Conservation (phyloP, 2,797 vertebrate genomes). For the Atherinosoma microstoma region DNA sequence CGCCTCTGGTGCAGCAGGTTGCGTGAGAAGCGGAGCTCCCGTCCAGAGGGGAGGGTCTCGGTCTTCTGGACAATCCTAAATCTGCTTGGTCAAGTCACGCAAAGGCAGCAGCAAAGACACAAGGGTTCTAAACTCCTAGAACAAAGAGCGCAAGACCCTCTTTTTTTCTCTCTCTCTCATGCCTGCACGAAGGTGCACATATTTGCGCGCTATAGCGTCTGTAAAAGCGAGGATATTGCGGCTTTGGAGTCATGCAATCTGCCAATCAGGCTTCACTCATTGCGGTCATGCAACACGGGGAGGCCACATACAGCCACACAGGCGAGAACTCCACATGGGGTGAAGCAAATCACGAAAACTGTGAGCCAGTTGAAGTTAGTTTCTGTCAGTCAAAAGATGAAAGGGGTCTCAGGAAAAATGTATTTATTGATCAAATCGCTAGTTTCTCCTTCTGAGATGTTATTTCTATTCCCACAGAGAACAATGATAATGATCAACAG, state of each 20-base stretch:
- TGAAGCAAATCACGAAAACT: conserved; percentile 55
- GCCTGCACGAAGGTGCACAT: conserved; percentile 80
- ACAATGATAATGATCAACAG: neutral
- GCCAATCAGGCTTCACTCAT: conserved; percentile 74
- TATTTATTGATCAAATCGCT: neutral
- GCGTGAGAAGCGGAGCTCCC: conserved; percentile 82
- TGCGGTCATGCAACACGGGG: conserved; percentile 73
- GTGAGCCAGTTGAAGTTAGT: conserved; percentile 36
- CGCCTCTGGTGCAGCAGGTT: conserved; percentile 75
- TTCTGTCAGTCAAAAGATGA: conserved; percentile 19
- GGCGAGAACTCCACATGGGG: conserved; percentile 43
- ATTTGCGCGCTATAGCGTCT: conserved; percentile 75
- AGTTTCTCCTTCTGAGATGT: neutral
- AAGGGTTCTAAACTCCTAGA: conserved; percentile 81
- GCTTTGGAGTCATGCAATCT: conserved; percentile 84
- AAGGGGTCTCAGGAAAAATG: neutral
- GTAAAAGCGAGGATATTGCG: conserved; percentile 75
- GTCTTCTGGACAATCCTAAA: conserved; percentile 84
- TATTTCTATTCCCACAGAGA: neutral
- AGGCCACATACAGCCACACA: conserved; percentile 45
- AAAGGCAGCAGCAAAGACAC: conserved; percentile 84
- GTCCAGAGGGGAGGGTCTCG: conserved; percentile 79
- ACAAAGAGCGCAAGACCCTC: conserved; percentile 76
- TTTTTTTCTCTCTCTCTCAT: conserved; percentile 18
- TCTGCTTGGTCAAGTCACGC: conserved; percentile 87